Base-by-base conservation (phyloP, 1,140 invertebrate genomes). In the Tenebrio molitor region DNA sequence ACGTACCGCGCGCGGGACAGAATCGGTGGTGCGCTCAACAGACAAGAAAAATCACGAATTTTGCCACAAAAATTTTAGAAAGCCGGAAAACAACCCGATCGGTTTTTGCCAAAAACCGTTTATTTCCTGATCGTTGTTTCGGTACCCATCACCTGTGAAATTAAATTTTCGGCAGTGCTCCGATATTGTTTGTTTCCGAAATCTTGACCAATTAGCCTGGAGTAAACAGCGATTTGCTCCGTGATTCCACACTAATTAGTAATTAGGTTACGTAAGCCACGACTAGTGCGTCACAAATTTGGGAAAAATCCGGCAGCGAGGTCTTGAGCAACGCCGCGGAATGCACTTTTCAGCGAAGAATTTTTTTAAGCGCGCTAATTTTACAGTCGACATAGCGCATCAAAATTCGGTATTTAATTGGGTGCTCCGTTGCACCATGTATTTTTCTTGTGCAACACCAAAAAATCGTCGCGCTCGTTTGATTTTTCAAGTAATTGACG, bases 371-470 rank as follows among this genome's bases (percentile, higher is more conserved):
- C 12, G 12, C 12, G n/a, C 16, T 7, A 29, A 53, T 53, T 53
- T 53, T 23, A 53, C 46, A 23, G 17, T 10, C 19, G 19, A 23
- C 17, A 23, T 53, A 53, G 17, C 46, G 23, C 19, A 53, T 23
- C 17, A 21, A 53, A 25, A 53, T 21, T 23, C 46, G 17, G 19
- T 53, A 53, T 23, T 53, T 53, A 53, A 53, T 53, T 53, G 19
- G 16, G 17, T 53, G 19, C 23, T 53, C 6, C 8, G 46, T 53
- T 53, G 46, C 46, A 53, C 17, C 21, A 25, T 58, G 14, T 53
- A 53, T 10, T 53, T 53, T 53, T 53, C 46, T 53, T 53, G 50
- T 58, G 50, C 50, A 58, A 58, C 50, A 58, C 50, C 50, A 58
- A 58, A 58, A 58, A 58, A 58, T 29, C 44, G 36, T 66, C 21